These are phyloP conservation scores for Myrmophylax atrothorax DNA, from an alignment of 2,113 vertebrate species.

Conservation along the genomic window DNA sequence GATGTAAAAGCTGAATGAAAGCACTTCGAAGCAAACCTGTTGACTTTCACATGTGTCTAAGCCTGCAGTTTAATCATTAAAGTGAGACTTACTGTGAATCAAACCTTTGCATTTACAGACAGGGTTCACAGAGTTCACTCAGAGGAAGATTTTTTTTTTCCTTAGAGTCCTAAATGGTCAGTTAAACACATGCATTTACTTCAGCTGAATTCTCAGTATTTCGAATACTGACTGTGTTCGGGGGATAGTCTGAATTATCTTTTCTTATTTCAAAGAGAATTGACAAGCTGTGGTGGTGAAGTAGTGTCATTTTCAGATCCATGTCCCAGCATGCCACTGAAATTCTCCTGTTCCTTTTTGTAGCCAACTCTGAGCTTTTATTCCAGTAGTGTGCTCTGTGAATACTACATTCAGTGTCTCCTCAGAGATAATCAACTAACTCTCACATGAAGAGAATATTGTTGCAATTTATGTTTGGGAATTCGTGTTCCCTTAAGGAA, in stretches of 20 bases:
- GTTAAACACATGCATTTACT: not conserved
- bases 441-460: not conserved
- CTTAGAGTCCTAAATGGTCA: not conserved
- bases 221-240: not conserved
- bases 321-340: not conserved
- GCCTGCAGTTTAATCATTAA: not conserved
- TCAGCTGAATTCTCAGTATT: not conserved
- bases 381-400: not conserved
- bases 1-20: not conserved
- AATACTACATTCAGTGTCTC: not conserved
- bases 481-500: not conserved
- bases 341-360: not conserved
- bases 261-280: not conserved
- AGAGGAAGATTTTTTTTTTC: not conserved
- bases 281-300: not conserved
- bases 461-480: not conserved
- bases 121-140: not conserved
- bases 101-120: not conserved
- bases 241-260: not conserved
- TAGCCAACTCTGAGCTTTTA: not conserved
- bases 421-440: not conserved
- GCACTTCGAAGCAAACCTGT: not conserved
- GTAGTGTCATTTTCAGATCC: not conserved
- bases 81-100: not conserved
- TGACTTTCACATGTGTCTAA: not conserved